Base-by-base conservation (phyloP, 1,140 invertebrate genomes). In the Daktulosphaira vitifoliae region DNA sequence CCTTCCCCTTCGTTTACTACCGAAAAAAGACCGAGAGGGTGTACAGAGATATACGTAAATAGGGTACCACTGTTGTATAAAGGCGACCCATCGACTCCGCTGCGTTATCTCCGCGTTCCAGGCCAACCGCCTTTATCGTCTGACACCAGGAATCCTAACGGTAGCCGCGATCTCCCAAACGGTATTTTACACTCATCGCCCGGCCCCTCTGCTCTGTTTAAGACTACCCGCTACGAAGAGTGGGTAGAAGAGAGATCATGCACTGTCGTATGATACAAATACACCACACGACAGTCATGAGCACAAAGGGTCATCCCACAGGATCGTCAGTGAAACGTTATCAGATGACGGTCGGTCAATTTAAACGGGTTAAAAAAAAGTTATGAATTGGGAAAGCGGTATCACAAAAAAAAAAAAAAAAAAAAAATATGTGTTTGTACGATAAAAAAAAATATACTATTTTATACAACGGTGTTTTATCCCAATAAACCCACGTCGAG, bases 111-210 rank as follows among this genome's bases (percentile, higher is more conserved):
- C 54, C 38, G 54, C 39, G 54, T 62, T 62, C 54, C 54, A 62
- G 54, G 54, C 54, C 54, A 62, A 62, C 54, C 54, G 54, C 54
- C 54, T 62, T 62, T 62, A 62, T 62, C 54, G 54, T 23, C 54
- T 39, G 39, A 62, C 15, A 39, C 54, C 54, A 62, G 54, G 25
- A 62, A 29, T 46, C 44, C 39, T 39, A 56, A 56, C 38, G 38
- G 38, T 25, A 2, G n/a, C 5, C 29, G 29, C 5, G 29, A n/a
- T 16, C 39, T 11, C 39, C n/a, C 39, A 7, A 5, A 7, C 39
- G 9, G 39, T 37, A 6, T 5, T 37, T 37, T 13, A 13, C 33
- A 16, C 39, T 33, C 39, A 15, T 44, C 39, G 39, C 15, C n/a
- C 33, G 33, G 5, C 13, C 33, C 33, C 6, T 7, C 33, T 13